These are phyloP conservation scores for Galaxea fascicularis DNA, from an alignment of 92 coral and sea anemone species.

Conservation along the genomic window DNA sequence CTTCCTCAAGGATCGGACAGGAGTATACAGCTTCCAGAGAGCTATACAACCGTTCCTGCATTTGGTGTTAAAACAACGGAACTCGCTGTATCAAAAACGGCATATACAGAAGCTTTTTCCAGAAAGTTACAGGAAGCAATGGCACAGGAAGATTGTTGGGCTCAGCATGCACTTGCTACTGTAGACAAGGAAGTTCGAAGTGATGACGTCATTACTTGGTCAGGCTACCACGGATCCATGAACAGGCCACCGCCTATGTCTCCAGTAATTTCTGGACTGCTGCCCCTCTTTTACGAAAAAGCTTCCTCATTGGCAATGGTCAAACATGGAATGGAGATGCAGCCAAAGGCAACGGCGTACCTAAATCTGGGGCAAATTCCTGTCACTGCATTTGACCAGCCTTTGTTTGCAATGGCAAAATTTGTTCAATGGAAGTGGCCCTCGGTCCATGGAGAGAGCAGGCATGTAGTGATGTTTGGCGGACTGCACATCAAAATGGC, in stretches of 20 bases:
- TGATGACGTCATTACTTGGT: slow-evolving; percentile 44
- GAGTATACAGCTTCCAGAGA: slow-evolving; percentile 42
- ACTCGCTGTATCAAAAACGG: no score
- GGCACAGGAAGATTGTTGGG: no score
- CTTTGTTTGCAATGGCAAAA: slow-evolving; percentile 42
- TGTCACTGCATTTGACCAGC: slow-evolving; percentile 52
- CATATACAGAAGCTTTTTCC: slow-evolving; percentile 25
- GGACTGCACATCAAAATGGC: slow-evolving; percentile 55
- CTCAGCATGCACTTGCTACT: no score
- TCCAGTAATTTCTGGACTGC: slow-evolving; percentile 51
- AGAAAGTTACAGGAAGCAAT: slow-evolving; percentile 29
- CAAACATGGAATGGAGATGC: no score
- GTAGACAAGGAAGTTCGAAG: no score
- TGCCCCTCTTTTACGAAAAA: slow-evolving; percentile 53
- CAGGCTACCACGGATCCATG: slow-evolving; percentile 54
- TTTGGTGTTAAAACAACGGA: slow-evolving; percentile 34
- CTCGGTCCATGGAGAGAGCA: slow-evolving; percentile 44
- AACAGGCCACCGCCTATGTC: slow-evolving; percentile 3
- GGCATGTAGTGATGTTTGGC: slow-evolving; percentile 53
- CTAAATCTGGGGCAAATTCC: slow-evolving; percentile 60
- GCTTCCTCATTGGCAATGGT: no score
- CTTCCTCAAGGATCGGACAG: slow-evolving; percentile 16
- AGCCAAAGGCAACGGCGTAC: slow-evolving; percentile 41
- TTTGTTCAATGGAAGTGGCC: slow-evolving; percentile 61
- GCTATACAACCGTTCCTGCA: slow-evolving; percentile 59